Evolutionary conservation across 1,140 invertebrate species (phyloP).

Genomic region (Schmidtea mediterranea): DNA sequence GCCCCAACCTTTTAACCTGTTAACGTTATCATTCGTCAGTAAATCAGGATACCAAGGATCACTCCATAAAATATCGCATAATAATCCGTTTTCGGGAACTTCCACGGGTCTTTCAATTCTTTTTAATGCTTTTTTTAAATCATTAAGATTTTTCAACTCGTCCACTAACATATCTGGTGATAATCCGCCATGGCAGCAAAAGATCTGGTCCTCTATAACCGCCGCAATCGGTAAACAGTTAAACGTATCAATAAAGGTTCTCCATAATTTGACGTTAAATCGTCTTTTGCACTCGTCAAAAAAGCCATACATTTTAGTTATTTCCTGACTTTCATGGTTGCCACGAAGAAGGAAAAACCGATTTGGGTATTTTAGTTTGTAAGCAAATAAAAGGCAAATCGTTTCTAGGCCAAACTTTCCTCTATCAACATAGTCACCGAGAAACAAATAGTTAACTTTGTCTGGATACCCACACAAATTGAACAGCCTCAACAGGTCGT

Average conservation of each 20-base stretch:
- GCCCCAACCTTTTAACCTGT: constrained; percentile 15
- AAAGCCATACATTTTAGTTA: constrained; percentile 37
- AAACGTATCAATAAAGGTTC: constrained; percentile 11
- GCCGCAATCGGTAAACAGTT: constrained; percentile 7
- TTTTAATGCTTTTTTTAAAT: constrained; percentile 15
- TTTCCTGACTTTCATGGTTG: constrained; percentile 91
- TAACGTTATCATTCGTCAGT: constrained; percentile 12
- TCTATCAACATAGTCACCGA: constrained; percentile 29
- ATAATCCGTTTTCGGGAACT: constrained; percentile 22
- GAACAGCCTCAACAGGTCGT: constrained; percentile 30
- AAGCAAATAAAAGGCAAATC: constrained; percentile 63
- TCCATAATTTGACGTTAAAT: constrained; percentile 13
- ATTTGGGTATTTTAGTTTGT: constrained; percentile 92
- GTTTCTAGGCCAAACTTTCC: constrained; percentile 10
- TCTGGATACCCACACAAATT: constrained; percentile 29
- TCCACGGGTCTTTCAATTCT: constrained; percentile 20
- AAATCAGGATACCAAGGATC: constrained; percentile 13
- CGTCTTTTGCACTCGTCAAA: constrained; percentile 10
- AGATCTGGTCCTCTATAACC: constrained; percentile 7
- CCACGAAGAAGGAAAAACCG: constrained; percentile 92
- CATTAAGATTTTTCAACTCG: constrained; percentile 18
- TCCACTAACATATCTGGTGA: constrained; percentile 15
- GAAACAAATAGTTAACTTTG: constrained; percentile 31
- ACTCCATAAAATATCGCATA: constrained; percentile 27
- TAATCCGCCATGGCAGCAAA: constrained; percentile 11